These are phyloP conservation scores for Typhlichthys subterraneus DNA, from an alignment of 2,797 vertebrate species.

Conservation along the genomic window DNA sequence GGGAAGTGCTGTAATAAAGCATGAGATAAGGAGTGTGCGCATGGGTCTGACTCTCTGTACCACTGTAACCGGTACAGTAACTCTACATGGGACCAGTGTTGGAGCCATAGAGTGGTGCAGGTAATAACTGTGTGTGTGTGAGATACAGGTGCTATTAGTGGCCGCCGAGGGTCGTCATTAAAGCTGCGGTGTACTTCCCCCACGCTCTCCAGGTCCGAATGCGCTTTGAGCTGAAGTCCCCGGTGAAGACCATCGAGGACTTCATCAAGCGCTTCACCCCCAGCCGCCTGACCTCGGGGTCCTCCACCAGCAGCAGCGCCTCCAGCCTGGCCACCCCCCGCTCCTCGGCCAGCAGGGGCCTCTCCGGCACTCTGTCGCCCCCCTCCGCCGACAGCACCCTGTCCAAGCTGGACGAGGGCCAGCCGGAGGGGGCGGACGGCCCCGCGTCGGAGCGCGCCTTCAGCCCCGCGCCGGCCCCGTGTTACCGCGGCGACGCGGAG, in stretches of 20 bases:
- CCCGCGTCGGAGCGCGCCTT: constrained; percentile 70
- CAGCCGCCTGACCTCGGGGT: constrained; percentile 88
- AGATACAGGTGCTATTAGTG: not conserved
- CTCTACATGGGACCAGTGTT: no score
- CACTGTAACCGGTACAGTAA: not conserved
- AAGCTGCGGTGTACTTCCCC: not conserved
- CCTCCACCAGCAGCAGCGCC: constrained; percentile 86
- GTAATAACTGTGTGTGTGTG: not conserved
- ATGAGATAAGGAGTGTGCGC: constrained; percentile 25
- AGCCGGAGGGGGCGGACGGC: constrained; percentile 29
- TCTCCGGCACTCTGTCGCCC: constrained; percentile 79
- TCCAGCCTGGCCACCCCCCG: constrained; percentile 84
- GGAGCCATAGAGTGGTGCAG: not conserved
- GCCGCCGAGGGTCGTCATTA: not conserved
- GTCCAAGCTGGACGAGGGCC: constrained; percentile 83
- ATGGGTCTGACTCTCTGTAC: constrained; percentile 11
- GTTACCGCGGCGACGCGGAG: constrained; percentile 40
- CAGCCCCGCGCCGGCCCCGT: constrained; percentile 46
- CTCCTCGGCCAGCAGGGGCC: constrained; percentile 75
- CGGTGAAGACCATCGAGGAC: constrained; percentile 95
- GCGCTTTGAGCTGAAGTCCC: constrained; percentile 90
- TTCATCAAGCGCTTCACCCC: constrained; percentile 94
- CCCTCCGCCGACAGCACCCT: constrained; percentile 83
- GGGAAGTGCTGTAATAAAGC: constrained; percentile 9
- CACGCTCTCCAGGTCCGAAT: constrained; percentile 81